phyloP scores from a whole-genome alignment of 2,888 invertebrate genomes.

The Barypeithes pellucidus region DNA sequence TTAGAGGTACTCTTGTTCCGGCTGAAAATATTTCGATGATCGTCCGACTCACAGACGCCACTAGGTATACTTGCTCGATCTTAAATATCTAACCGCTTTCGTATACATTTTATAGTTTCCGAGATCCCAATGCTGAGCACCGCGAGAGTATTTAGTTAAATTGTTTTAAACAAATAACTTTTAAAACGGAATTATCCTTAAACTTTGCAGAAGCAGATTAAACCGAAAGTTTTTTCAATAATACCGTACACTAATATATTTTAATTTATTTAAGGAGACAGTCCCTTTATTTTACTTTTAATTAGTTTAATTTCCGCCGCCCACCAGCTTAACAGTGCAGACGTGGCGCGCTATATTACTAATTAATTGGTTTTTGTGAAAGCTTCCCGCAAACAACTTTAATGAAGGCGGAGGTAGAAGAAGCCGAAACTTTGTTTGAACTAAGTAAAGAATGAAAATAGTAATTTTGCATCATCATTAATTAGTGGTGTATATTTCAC shows the following conservation, averaged over 20 bases:
- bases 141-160: too few species aligned
- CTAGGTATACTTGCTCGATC: too few species aligned
- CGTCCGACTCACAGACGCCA: too few species aligned
- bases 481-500: neutral
- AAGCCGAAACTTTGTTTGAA: slow-evolving; percentile 41
- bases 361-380: slow-evolving; percentile 50
- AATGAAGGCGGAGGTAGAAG: slow-evolving; percentile 50
- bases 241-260: neutral
- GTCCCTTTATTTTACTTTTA: slow-evolving; percentile 24
- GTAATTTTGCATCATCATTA: slow-evolving; percentile 23
- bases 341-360: slow-evolving; percentile 32
- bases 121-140: too few species aligned
- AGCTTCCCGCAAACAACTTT: slow-evolving; percentile 38
- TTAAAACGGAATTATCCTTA: too few species aligned
- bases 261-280: slow-evolving; percentile 10
- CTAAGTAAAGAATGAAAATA: slow-evolving; percentile 20
- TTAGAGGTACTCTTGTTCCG: too few species aligned
- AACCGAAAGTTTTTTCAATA: neutral
- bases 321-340: slow-evolving; percentile 21
- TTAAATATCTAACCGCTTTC: too few species aligned
- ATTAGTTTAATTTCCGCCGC: slow-evolving; percentile 28
- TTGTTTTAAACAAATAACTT: too few species aligned
- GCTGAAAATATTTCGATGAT: too few species aligned
- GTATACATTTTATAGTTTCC: too few species aligned
- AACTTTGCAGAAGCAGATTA: neutral